Percentiles rank a stretch among this genome's conserved stretches.
Conservation (phyloP, 2,888 invertebrate species). For the Tethea ocularis region DNA sequence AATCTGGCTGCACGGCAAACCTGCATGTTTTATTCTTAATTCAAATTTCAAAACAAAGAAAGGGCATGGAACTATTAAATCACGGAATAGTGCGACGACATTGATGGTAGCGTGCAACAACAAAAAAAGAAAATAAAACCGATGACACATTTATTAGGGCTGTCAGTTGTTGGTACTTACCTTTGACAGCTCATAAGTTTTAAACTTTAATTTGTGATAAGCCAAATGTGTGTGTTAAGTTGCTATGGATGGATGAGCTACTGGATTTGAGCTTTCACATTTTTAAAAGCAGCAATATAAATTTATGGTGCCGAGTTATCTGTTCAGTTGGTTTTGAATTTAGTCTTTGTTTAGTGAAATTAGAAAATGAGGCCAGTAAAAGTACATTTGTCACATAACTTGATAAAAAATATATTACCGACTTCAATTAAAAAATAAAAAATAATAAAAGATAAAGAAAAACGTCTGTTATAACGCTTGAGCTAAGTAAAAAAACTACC, state of each 20-base stretch:
- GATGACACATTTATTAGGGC: conserved; percentile 80
- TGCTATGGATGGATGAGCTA: conserved; percentile 60
- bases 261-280: conserved; percentile 73
- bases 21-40: conserved; percentile 32
- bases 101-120: conserved; percentile 56
- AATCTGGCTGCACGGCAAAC: no score
- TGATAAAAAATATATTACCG: not conserved
- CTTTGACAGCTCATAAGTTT: conserved; percentile 76
- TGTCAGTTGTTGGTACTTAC: conserved; percentile 69
- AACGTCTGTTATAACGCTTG: no score
- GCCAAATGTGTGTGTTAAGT: conserved; percentile 62
- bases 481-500: no score
- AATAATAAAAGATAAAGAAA: no score
- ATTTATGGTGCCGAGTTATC: conserved; percentile 23
- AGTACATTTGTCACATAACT: not conserved
- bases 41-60: conserved; percentile 76
- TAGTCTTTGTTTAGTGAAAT: not conserved
- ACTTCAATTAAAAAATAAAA: no score
- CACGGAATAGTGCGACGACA: conserved; percentile 74
- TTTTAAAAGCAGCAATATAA: conserved; percentile 39
- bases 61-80: conserved; percentile 80
- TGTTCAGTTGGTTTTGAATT: conserved; percentile 30
- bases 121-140: conserved; percentile 56
- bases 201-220: conserved; percentile 79
- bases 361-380: not conserved